Conservation (phyloP, 2,797 vertebrate species). For the Arnoldichthys spilopterus region DNA sequence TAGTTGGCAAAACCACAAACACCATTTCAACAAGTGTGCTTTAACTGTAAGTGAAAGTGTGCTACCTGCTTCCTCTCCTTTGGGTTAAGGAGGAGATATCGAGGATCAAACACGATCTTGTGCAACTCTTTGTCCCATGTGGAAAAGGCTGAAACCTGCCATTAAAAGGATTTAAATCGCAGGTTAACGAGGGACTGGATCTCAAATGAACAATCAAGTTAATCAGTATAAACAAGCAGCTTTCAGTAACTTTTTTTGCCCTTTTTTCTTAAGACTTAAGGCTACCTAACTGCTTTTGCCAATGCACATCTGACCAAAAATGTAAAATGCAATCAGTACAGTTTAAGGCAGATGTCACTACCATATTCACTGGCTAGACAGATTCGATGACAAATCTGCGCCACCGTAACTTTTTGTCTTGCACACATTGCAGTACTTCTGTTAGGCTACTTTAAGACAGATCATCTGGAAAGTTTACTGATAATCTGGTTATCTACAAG, state of each 20-base stretch:
- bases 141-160: conserved; percentile 97
- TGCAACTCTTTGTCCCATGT: conserved; percentile 99
- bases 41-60: background rate
- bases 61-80: conserved; percentile 88
- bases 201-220: background rate
- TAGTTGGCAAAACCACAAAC: background rate
- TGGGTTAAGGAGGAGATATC: conserved; percentile 97
- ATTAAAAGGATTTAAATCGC: conserved; percentile 51
- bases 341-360: background rate
- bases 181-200: conserved; percentile 14
- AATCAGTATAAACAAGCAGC: background rate
- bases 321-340: background rate
- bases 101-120: conserved; percentile 98
- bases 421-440: too few species aligned
- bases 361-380: too few species aligned
- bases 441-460: too few species aligned
- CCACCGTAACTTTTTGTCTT: too few species aligned
- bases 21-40: background rate
- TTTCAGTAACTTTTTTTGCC: background rate
- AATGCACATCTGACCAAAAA: background rate
- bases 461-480: too few species aligned
- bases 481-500: too few species aligned
- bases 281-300: background rate
- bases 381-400: too few species aligned
- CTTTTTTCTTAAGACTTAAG: background rate